phyloP scores from a whole-genome alignment of 2,888 invertebrate genomes.

The Zonitis immaculata region DNA sequence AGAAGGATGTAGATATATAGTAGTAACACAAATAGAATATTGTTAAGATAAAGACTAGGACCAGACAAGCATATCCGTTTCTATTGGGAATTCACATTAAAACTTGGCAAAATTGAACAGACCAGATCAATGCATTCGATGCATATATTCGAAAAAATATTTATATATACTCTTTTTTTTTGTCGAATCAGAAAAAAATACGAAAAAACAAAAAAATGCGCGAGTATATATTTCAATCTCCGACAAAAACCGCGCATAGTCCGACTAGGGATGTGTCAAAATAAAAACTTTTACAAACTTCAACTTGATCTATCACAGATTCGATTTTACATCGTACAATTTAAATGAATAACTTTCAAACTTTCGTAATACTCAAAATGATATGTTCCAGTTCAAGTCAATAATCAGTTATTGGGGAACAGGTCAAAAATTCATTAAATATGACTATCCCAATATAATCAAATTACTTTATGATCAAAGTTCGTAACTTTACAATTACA shows the following conservation, averaged over 20 bases:
- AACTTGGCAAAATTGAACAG: conserved; percentile 23
- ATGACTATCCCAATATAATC: not conserved
- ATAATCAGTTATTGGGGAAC: too few species aligned
- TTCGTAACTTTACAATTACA: too few species aligned
- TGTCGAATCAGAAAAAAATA: too few species aligned
- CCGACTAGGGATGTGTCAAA: conserved; percentile 9
- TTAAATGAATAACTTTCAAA: too few species aligned
- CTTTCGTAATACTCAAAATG: too few species aligned
- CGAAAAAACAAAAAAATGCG: too few species aligned
- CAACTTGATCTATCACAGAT: conserved; percentile 14
- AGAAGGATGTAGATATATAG: conserved; percentile 15
- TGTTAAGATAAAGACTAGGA: conserved; percentile 18
- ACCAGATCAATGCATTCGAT: conserved; percentile 26
- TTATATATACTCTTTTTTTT: not conserved
- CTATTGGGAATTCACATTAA: conserved; percentile 25
- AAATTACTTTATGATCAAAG: not conserved
- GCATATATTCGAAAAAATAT: conserved; percentile 25
- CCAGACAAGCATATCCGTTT: conserved; percentile 22
- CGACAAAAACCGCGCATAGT: conserved; percentile 10
- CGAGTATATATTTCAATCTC: conserved; percentile 21
- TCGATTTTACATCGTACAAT: not conserved
- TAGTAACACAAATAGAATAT: conserved; percentile 12
- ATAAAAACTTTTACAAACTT: conserved; percentile 17
- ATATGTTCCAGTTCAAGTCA: too few species aligned
- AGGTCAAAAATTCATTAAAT: too few species aligned